A percentile compares a stretch with the other conserved stretches of the same genome.
Evolutionary conservation across 2,113 vertebrate genomes (phyloP).

Genomic region (Dascyllus trimaculatus): DNA sequence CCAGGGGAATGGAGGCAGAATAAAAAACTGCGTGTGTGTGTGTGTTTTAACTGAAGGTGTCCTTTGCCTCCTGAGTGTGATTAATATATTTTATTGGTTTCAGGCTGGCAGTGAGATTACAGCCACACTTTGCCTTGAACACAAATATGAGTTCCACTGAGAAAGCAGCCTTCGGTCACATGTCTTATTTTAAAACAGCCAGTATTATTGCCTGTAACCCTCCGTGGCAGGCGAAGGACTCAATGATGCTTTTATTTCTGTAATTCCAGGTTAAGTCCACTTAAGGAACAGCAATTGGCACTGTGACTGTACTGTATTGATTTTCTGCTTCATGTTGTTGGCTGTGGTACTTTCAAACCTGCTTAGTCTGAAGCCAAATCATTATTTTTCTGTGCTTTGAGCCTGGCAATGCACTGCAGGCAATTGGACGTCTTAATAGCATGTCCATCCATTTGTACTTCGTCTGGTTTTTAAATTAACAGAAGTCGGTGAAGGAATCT

Average conservation of each 20-base stretch:
- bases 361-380: slow-evolving; percentile 45
- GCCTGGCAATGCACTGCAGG: background rate
- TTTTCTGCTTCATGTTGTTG: slow-evolving; percentile 60
- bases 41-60: slow-evolving; percentile 23
- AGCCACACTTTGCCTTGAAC: slow-evolving; percentile 30
- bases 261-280: slow-evolving; percentile 64
- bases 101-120: slow-evolving; percentile 25
- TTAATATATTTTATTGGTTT: slow-evolving; percentile 52
- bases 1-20: slow-evolving; percentile 46
- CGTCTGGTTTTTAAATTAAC: background rate
- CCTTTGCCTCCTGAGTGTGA: slow-evolving; percentile 23
- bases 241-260: slow-evolving; percentile 63
- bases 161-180: slow-evolving; percentile 29
- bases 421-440: background rate
- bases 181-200: slow-evolving; percentile 44
- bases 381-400: slow-evolving; percentile 41
- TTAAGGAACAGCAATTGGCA: slow-evolving; percentile 51
- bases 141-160: slow-evolving; percentile 28
- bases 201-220: slow-evolving; percentile 50
- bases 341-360: slow-evolving; percentile 52
- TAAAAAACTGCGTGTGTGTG: background rate
- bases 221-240: slow-evolving; percentile 45
- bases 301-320: slow-evolving; percentile 50
- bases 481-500: background rate
- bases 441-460: slow-evolving; percentile 16